A percentile compares a stretch with the other conserved stretches of the same genome.
These are phyloP conservation scores for Anadara kagoshimensis DNA, from an alignment of 1,140 invertebrate genomes.

Conservation along the genomic window DNA sequence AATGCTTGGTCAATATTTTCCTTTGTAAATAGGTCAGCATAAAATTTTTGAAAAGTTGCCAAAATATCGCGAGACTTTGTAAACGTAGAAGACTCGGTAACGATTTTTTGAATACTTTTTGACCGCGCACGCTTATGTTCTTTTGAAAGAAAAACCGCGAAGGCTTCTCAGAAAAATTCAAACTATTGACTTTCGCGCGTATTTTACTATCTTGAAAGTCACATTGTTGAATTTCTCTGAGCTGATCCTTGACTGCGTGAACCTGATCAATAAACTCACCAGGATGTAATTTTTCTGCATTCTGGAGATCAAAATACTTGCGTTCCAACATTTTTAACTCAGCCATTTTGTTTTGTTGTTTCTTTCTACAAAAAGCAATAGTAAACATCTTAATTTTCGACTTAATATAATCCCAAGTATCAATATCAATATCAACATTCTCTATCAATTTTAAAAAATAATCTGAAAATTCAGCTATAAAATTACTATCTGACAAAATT, in stretches of 20 bases:
- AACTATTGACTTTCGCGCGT: constrained; percentile 27
- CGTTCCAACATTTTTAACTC: constrained; percentile 21
- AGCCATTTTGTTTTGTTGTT: constrained; percentile 8
- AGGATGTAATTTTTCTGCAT: constrained; percentile 15
- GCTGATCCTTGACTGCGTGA: constrained; percentile 23
- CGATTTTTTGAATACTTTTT: constrained; percentile 35
- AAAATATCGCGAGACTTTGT: constrained; percentile 31
- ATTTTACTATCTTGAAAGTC: constrained; percentile 23
- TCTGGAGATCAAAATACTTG: constrained; percentile 24
- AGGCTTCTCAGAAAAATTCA: constrained; percentile 42
- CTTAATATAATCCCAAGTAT: constrained; percentile 42
- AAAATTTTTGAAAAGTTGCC: constrained; percentile 39
- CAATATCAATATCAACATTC: neutral
- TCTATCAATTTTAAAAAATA: constrained; percentile 29
- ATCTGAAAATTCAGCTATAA: constrained; percentile 16
- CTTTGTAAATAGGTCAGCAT: constrained; percentile 40
- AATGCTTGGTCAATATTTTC: constrained; percentile 36
- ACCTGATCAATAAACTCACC: constrained; percentile 26
- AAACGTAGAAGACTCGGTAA: constrained; percentile 9
- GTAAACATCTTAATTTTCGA: constrained; percentile 38
- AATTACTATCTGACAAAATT: constrained; percentile 39
- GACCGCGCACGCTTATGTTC: constrained; percentile 28
- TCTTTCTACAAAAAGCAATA: constrained; percentile 40
- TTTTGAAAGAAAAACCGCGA: constrained; percentile 36
- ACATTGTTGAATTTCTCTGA: constrained; percentile 29